These are phyloP conservation scores for Pollenia amentaria DNA, from an alignment of 2,888 invertebrate genomes.

Conservation along the genomic window DNA sequence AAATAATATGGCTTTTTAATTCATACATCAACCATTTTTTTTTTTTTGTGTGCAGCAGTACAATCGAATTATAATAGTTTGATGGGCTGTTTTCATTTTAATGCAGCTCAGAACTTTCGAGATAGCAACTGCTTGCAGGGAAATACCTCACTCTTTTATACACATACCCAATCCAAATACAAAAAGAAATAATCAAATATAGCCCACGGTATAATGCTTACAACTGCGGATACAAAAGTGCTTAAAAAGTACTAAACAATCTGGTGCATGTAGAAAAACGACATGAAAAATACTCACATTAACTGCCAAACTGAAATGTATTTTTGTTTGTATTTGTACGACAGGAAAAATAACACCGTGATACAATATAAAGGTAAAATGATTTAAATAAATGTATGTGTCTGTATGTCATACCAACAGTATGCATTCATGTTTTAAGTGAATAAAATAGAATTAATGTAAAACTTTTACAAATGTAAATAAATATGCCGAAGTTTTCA, in stretches of 20 bases:
- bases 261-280: slow-evolving; percentile 60
- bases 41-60: too few relatives aligned
- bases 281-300: slow-evolving; percentile 10
- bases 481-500: slow-evolving; percentile 49
- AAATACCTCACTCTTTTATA: too few relatives aligned
- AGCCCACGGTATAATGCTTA: slow-evolving; percentile 62
- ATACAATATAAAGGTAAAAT: slow-evolving; percentile 64
- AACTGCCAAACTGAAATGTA: slow-evolving; percentile 53
- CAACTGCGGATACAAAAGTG: slow-evolving; percentile 67
- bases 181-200: slow-evolving; percentile 44
- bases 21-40: too few relatives aligned
- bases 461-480: slow-evolving; percentile 63
- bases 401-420: slow-evolving; percentile 9
- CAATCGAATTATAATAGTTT: too few relatives aligned
- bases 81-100: too few relatives aligned
- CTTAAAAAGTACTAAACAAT: slow-evolving; percentile 72
- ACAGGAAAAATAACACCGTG: slow-evolving; percentile 61
- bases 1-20: too few relatives aligned
- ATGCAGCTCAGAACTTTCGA: too few relatives aligned
- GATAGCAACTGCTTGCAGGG: too few relatives aligned
- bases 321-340: slow-evolving; percentile 7
- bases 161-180: background rate
- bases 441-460: slow-evolving; percentile 71
- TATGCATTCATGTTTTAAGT: slow-evolving; percentile 69
- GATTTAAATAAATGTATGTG: slow-evolving; percentile 36